Evolutionary conservation across 2,888 invertebrate genomes (phyloP), one percentile per base, ranked within the genome.

Genomic region (Lucinisca nassula): DNA sequence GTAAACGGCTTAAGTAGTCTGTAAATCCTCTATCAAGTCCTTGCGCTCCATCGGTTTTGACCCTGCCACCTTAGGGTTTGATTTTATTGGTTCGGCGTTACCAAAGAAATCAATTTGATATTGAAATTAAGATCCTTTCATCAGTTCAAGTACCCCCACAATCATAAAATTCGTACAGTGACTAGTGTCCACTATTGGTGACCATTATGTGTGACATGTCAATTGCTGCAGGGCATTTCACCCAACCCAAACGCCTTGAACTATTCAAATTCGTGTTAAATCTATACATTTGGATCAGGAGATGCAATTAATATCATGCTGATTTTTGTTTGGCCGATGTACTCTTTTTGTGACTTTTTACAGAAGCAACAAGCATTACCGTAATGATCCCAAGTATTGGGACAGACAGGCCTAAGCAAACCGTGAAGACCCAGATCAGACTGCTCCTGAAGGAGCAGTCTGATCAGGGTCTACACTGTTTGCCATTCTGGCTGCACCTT

Each of bases 71-170:
- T 21, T 67, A 67, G 35, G 24, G 32, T 67, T n/a, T 67, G 67
- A 67, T 67, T 67, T 67, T 67, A 67, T 35, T 67, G 67, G 67
- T 32, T 14, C 21, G 32, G 35, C 1, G 67, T 67, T 67, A 35
- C 67, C 32, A 67, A 6, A 67, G 67, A 35, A 67, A 67, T 67
- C 67, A 67, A 67, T 67, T 67, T 35, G 35, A 24, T 35, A 67
- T 35, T 35, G 17, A 67, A 35, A 67, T 67, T 67, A 67, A 67
- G 24, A 1, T 30, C 35, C 67, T 67, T 67, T 67, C 67, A 67
- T 67, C 67, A 67, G 21, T 58, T 67, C 67, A 67, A 67, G 67
- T 35, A 67, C 67, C 35, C 21, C 6, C 14, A n/a, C n/a, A 35
- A 67, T 17, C 32, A 67, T 30, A 14, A 67, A 67, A 17, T 1